A percentile compares a stretch with the other conserved stretches of the same genome.
These are phyloP conservation scores for Pectinophora gossypiella DNA, from an alignment of 1,140 invertebrate genomes.

Conservation along the genomic window DNA sequence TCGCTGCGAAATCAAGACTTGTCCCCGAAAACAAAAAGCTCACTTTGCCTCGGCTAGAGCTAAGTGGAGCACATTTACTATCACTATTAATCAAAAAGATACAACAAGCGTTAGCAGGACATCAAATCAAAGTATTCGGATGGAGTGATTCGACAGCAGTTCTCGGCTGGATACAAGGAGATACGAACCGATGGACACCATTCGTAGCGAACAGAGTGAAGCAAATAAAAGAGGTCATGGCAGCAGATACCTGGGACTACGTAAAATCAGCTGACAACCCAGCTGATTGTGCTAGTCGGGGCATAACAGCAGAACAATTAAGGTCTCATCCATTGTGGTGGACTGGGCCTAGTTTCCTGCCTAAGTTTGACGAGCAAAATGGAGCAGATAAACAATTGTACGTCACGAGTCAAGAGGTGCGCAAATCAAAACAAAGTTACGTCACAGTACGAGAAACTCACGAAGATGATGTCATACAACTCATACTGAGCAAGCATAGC, in stretches of 20 bases:
- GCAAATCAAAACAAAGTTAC: constrained; percentile 5
- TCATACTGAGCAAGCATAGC: constrained; percentile 7
- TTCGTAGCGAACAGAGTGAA: constrained; percentile 14
- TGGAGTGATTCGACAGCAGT: constrained; percentile 19
- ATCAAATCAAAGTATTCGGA: constrained; percentile 8
- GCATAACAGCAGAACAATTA: constrained; percentile 14
- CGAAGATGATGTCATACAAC: constrained; percentile 5
- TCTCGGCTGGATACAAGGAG: constrained; percentile 18
- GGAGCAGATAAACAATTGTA: not conserved
- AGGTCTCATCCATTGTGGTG: constrained; percentile 17
- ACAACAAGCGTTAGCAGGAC: not conserved
- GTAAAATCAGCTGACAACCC: constrained; percentile 12
- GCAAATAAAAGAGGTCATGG: constrained; percentile 7
- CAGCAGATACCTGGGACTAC: constrained; percentile 6
- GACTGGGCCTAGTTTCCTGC: constrained; percentile 1
- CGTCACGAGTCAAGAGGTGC: constrained; percentile 1
- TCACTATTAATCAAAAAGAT: constrained; percentile 20
- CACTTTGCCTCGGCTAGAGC: constrained; percentile 8
- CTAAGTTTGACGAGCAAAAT: not conserved
- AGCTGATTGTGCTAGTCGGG: constrained; percentile 35
- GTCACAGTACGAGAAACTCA: not conserved
- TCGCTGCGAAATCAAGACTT: not conserved
- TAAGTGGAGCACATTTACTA: constrained; percentile 18
- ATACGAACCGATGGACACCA: constrained; percentile 11
- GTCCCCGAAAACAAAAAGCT: not conserved